Evolutionary conservation across 2,888 invertebrate species (phyloP), one percentile per base, ranked within the genome.

Genomic region (Chrysolina haemoptera): DNA sequence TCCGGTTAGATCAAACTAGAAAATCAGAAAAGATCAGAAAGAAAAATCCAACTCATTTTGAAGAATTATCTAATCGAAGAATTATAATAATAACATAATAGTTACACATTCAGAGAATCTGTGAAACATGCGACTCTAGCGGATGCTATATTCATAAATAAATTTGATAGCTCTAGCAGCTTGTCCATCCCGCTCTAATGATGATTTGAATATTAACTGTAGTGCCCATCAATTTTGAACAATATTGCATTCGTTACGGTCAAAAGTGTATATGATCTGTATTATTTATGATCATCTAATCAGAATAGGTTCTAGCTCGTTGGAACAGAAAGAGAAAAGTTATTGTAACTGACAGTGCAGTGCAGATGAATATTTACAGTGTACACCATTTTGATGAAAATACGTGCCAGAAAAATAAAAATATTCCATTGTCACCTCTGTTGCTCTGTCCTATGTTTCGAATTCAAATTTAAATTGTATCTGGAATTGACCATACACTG

Each of bases 161-260:
- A 53, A 67, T 67, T 53, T 3, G 6, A 14, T n/a, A 35, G 14
- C 40, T 10, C 46, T 35, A 48, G 53, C 43, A 53, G 40, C 18
- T 40, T 48, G 10, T n/a, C 40, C 16, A 40, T 67, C 18, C 53
- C 40, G 40, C 20, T 40, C 40, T 67, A 55, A 67, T 67, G 67
- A 67, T 53, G 40, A 67, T 67, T 67, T 67, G 67, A 55, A 67
- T 55, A 67, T 67, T 41, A 53, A 67, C 53, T 67, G 67, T 67
- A 67, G 46, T 40, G 20, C 40, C 55, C 67, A 53, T 67, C 53
- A 53, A 59, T 67, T 53, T 53, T 12, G 20, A 40, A 20, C 53
- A 40, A 67, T 67, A 50, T 53, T 53, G 41, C 53, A 27, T 59
- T 22, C n/a, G 35, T 59, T 35, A 27, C n/a, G 14, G 35, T 53